These are phyloP conservation scores for Tachuris rubrigastra DNA, from an alignment of 2,113 vertebrate genomes.

Conservation along the genomic window DNA sequence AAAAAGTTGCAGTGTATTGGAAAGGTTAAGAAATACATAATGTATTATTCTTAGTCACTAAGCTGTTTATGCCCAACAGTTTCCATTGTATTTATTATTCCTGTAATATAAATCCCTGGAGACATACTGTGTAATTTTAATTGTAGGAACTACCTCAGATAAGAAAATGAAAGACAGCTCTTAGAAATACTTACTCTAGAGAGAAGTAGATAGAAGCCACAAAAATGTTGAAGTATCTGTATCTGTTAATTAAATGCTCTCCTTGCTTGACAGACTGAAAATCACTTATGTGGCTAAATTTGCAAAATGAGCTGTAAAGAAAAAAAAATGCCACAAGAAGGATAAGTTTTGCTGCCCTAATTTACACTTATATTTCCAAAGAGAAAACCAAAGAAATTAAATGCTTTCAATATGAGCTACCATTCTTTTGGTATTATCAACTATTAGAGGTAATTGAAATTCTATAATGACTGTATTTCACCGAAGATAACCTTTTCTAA, in stretches of 20 bases:
- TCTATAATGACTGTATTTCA: neutral
- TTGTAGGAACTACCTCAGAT: neutral
- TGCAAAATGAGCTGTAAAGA: neutral
- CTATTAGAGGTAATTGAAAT: slow-evolving; percentile 13
- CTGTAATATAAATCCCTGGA: neutral
- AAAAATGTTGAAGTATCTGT: slow-evolving; percentile 4
- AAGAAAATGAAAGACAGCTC: neutral
- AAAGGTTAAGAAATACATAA: slow-evolving; percentile 25
- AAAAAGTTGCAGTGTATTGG: neutral
- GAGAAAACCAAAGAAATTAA: neutral
- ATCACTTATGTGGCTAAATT: neutral
- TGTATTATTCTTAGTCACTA: neutral
- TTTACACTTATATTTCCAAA: neutral
- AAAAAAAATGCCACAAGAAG: neutral
- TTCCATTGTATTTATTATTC: slow-evolving; percentile 13
- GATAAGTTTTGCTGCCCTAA: neutral
- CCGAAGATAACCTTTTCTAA: neutral
- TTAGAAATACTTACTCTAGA: neutral
- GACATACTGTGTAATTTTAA: neutral
- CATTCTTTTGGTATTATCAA: neutral
- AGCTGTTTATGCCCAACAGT: neutral
- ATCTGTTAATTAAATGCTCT: slow-evolving; percentile 30
- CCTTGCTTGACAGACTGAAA: neutral
- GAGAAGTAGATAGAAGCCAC: neutral
- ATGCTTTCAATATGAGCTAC: neutral